Evolutionary conservation across 2,797 vertebrate genomes (phyloP).

Genomic region (Aratinga solstitialis): DNA sequence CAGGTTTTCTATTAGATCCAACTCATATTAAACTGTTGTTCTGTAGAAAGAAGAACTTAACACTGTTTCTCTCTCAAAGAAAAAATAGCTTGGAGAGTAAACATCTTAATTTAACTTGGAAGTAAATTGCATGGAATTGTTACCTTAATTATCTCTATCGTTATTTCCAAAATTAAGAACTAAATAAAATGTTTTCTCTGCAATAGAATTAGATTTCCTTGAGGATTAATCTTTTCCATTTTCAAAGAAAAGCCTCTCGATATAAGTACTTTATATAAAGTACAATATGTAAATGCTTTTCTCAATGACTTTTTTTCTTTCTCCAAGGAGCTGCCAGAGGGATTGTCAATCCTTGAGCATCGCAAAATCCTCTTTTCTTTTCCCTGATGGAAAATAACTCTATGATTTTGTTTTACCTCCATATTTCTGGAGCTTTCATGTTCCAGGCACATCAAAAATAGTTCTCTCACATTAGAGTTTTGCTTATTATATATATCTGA

Average conservation of each 20-base stretch:
- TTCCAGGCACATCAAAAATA: not conserved
- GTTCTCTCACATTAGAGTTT: not conserved
- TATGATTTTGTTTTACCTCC: not conserved
- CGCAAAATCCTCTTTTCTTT: not conserved
- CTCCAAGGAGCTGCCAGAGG: not conserved
- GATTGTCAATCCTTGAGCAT: not conserved
- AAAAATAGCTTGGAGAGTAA: not conserved
- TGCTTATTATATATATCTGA: not conserved
- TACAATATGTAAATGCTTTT: not conserved
- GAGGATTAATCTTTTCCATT: constrained; percentile 7
- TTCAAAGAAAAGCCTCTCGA: constrained; percentile 2
- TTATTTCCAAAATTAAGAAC: constrained; percentile 14
- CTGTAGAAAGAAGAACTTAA: not conserved
- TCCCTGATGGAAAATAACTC: not conserved
- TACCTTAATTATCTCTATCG: constrained; percentile 2
- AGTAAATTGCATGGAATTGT: constrained; percentile 7
- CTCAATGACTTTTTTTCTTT: not conserved
- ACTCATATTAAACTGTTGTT: not conserved
- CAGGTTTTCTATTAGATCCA: not conserved
- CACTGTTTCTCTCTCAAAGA: not conserved
- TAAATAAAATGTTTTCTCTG: constrained; percentile 21
- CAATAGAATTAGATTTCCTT: constrained; percentile 5
- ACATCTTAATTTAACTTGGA: constrained; percentile 5
- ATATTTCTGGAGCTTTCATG: not conserved
- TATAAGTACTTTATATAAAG: not conserved